These are phyloP conservation scores for Castor canadensis DNA, from an alignment of 2,113 vertebrate species.

Conservation along the genomic window DNA sequence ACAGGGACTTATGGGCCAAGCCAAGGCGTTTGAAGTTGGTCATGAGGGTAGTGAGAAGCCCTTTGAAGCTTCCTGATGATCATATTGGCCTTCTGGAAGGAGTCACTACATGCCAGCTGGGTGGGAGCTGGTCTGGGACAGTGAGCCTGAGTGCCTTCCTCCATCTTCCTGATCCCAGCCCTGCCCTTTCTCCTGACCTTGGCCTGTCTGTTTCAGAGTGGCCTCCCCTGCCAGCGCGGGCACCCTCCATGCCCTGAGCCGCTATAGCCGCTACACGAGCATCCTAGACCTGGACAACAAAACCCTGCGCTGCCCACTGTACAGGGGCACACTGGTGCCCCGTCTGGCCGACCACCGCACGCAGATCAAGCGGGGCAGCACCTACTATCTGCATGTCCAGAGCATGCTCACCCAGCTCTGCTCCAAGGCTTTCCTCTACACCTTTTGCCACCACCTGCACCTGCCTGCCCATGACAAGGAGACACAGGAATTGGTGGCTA, in stretches of 20 bases:
- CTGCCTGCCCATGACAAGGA: conserved; percentile 88
- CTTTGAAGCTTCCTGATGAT: not conserved
- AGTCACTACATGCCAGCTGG: not conserved
- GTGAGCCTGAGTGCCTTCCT: not conserved
- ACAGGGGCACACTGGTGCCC: conserved; percentile 89
- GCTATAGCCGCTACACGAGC: conserved; percentile 95
- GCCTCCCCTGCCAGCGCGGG: conserved; percentile 88
- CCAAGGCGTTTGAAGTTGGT: not conserved
- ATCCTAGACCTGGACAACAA: conserved; percentile 95
- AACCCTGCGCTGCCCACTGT: conserved; percentile 93
- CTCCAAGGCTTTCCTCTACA: conserved; percentile 94
- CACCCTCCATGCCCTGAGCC: conserved; percentile 90
- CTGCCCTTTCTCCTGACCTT: not conserved
- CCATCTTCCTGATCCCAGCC: not conserved
- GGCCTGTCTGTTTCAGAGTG: conserved; percentile 84
- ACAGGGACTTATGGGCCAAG: not conserved
- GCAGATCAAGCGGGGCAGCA: conserved; percentile 94
- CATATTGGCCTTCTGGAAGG: not conserved
- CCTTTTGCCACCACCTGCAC: conserved; percentile 97
- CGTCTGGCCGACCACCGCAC: conserved; percentile 96
- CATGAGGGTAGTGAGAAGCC: not conserved
- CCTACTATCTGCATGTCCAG: conserved; percentile 95
- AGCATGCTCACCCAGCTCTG: conserved; percentile 91
- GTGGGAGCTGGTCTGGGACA: not conserved
- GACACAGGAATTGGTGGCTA: conserved; percentile 81